Conservation (phyloP, 1,140 invertebrate genomes). For the Macrosteles quadrilineatus region DNA sequence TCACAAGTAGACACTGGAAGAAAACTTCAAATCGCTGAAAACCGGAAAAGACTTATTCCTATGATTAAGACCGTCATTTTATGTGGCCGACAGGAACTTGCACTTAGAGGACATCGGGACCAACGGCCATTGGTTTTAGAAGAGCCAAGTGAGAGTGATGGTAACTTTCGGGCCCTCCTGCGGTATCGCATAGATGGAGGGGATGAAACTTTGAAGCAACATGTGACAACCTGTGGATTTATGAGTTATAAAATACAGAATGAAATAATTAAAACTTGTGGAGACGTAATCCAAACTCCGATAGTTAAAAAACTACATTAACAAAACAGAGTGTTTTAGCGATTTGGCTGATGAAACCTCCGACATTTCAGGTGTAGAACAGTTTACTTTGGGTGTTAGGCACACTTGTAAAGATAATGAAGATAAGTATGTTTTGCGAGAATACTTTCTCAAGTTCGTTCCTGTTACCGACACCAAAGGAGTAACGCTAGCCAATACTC, state of each 20-base stretch:
- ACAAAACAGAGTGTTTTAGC: not conserved
- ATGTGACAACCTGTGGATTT: not conserved
- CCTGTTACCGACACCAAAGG: conserved; percentile 12
- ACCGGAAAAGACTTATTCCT: conserved; percentile 4
- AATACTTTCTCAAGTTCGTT: not conserved
- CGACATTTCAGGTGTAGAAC: no score
- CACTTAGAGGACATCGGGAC: not conserved
- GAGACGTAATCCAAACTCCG: no score
- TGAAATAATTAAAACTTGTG: not conserved
- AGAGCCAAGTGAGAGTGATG: no score
- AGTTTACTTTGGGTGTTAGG: not conserved
- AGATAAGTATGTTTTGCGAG: no score
- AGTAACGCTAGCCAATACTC: conserved; percentile 4
- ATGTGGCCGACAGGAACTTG: not conserved
- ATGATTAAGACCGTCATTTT: not conserved
- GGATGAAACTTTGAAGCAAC: conserved; percentile 5
- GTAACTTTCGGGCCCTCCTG: not conserved
- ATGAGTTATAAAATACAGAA: not conserved
- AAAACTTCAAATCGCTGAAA: not conserved
- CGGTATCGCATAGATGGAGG: conserved; percentile 11
- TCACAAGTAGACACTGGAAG: not conserved
- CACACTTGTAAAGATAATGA: conserved; percentile 10
- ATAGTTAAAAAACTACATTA: no score
- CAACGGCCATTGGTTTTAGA: not conserved
- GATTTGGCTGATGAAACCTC: not conserved